phyloP scores from a whole-genome alignment of 2,797 vertebrate species.

The Aphelocoma californica region DNA sequence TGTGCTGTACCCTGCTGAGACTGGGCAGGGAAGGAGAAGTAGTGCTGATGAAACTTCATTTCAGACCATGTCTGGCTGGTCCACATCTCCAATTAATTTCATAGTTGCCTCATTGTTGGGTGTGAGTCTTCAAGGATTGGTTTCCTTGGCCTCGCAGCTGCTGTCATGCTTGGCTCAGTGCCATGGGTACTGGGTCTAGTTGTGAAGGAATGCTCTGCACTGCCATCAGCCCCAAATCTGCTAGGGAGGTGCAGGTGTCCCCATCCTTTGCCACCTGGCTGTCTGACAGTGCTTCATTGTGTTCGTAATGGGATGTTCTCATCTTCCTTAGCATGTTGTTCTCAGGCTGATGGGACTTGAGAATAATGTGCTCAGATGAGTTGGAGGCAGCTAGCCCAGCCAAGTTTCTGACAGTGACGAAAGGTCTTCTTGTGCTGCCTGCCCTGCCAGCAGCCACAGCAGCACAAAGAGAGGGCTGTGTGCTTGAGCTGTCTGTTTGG shows the following conservation, averaged over 20 bases:
- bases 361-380: conserved; percentile 6
- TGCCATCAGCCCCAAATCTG: not conserved
- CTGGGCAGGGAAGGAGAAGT: not conserved
- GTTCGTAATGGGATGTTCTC: not conserved
- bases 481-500: not conserved
- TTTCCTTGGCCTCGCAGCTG: not conserved
- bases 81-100: not conserved
- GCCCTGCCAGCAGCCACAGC: conserved; percentile 22
- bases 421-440: not conserved
- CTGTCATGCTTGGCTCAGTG: not conserved
- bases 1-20: not conserved
- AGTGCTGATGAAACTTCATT: not conserved
- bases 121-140: not conserved
- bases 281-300: not conserved
- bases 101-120: not conserved
- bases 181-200: not conserved
- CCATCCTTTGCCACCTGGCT: not conserved
- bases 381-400: not conserved
- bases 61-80: not conserved
- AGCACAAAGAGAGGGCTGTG: conserved; percentile 5
- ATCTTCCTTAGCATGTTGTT: not conserved
- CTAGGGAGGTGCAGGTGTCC: not conserved
- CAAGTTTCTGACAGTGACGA: conserved; percentile 2
- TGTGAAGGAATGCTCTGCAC: not conserved
- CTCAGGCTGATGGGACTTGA: not conserved